Evolutionary conservation across 2,888 invertebrate genomes (phyloP).

Genomic region (Lordiphosa andalusiaca): DNA sequence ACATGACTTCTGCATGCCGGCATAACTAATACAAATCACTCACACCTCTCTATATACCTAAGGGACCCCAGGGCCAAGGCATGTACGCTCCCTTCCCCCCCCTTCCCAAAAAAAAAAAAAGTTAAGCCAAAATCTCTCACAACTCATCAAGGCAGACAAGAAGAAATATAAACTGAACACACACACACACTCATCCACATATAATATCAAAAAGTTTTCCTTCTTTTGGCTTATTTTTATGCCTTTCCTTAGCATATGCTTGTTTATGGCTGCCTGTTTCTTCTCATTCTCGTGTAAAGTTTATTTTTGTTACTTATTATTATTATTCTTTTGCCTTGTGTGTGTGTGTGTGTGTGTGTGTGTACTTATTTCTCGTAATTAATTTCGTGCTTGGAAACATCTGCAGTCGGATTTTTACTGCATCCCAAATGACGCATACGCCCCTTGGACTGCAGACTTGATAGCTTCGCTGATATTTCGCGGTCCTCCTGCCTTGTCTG

Average conservation of each 20-base stretch:
- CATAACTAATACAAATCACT: no score
- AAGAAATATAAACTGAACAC: slow-evolving; percentile 7
- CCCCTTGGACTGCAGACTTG: slow-evolving; percentile 50
- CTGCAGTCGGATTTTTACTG: slow-evolving; percentile 75
- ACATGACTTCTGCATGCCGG: no score
- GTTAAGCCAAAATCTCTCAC: background rate
- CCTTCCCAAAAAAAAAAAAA: no score
- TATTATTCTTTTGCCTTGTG: slow-evolving; percentile 43
- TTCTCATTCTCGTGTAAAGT: slow-evolving; percentile 55
- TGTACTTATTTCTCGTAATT: slow-evolving; percentile 58
- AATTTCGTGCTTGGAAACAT: slow-evolving; percentile 74
- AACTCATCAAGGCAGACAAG: slow-evolving; percentile 10
- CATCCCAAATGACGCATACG: slow-evolving; percentile 72
- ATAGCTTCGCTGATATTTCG: slow-evolving; percentile 37
- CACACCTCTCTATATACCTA: no score
- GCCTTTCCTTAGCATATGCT: slow-evolving; percentile 66
- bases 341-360: slow-evolving; percentile 10
- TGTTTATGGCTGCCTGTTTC: slow-evolving; percentile 48
- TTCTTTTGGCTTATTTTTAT: slow-evolving; percentile 59
- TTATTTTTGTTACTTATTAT: slow-evolving; percentile 74
- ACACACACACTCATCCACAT: slow-evolving; percentile 16
- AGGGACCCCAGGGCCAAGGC: no score
- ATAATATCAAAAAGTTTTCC: slow-evolving; percentile 60
- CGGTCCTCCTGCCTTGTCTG: slow-evolving; percentile 8
- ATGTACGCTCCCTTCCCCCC: no score